A percentile compares a stretch with the other conserved stretches of the same genome.
phyloP scores from a whole-genome alignment of 2,797 vertebrate genomes.

The Philypnodon macrostomus region DNA sequence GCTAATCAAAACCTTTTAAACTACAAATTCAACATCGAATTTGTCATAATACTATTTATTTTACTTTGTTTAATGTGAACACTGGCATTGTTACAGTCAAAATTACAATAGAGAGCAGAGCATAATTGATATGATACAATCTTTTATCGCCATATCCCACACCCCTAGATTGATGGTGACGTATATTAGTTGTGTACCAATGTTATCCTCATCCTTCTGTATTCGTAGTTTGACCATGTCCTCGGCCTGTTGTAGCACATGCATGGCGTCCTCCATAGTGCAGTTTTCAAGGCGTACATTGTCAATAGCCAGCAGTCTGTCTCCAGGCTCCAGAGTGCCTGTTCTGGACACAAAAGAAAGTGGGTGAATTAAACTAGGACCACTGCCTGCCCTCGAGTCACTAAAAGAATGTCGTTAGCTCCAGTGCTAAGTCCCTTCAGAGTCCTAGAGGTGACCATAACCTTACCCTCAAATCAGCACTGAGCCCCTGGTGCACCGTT shows the following conservation, averaged over 20 bases:
- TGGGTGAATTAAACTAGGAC: slow-evolving; percentile 32
- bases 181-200: slow-evolving; percentile 70
- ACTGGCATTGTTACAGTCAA: too few species aligned
- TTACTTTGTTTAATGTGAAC: too few species aligned
- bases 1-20: too few species aligned
- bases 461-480: slow-evolving; percentile 56
- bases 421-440: slow-evolving; percentile 28
- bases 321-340: slow-evolving; percentile 94
- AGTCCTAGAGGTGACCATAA: slow-evolving; percentile 54
- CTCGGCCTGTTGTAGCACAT: slow-evolving; percentile 91
- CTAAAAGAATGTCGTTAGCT: slow-evolving; percentile 59
- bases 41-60: too few species aligned
- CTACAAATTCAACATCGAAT: too few species aligned
- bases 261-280: slow-evolving; percentile 94
- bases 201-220: slow-evolving; percentile 97
- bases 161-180: too few species aligned
- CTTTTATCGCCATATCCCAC: not conserved
- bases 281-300: slow-evolving; percentile 93
- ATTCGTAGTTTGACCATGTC: slow-evolving; percentile 96
- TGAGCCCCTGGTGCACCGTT: slow-evolving; percentile 47
- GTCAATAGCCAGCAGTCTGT: slow-evolving; percentile 95
- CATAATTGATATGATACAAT: too few species aligned
- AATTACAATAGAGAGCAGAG: too few species aligned
- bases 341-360: slow-evolving; percentile 78
- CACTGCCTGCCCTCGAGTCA: slow-evolving; percentile 38